A percentile compares a stretch with the other conserved stretches of the same genome.
Evolutionary conservation across 2,113 vertebrate genomes (phyloP).

Genomic region (Natator depressus): DNA sequence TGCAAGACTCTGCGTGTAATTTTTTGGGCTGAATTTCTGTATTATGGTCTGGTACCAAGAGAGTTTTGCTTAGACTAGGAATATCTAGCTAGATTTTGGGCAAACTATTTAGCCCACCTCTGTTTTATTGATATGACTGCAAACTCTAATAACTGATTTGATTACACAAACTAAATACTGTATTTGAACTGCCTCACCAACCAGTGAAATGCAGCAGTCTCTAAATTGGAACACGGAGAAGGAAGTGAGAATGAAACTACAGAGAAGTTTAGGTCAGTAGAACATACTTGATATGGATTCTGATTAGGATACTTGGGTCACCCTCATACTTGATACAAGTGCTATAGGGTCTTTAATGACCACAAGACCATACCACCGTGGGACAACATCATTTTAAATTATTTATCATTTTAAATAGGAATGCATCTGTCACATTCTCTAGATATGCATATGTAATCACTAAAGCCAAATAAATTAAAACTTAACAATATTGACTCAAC

Average conservation of each 20-base stretch:
- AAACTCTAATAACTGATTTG: background rate
- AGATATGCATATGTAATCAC: background rate
- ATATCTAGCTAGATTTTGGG: background rate
- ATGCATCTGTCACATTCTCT: background rate
- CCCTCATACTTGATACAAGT: background rate
- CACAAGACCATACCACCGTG: background rate
- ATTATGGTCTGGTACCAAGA: background rate
- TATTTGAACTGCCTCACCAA: background rate
- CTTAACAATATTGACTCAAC: background rate
- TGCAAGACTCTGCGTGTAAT: background rate
- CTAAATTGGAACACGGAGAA: background rate
- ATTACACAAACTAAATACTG: background rate
- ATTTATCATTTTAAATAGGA: background rate
- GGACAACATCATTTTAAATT: background rate
- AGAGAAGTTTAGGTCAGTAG: slow-evolving; percentile 27
- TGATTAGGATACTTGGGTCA: background rate
- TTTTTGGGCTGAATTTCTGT: background rate
- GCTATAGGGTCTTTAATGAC: background rate
- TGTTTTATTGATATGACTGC: background rate
- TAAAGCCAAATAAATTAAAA: background rate
- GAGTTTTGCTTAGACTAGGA: background rate
- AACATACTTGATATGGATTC: slow-evolving; percentile 21
- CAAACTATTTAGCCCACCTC: rapidly evolving
- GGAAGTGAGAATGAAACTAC: slow-evolving; percentile 42
- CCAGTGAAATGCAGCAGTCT: background rate